phyloP scores from a whole-genome alignment of 1,140 invertebrate species.

The Bathynomus jamesi region DNA sequence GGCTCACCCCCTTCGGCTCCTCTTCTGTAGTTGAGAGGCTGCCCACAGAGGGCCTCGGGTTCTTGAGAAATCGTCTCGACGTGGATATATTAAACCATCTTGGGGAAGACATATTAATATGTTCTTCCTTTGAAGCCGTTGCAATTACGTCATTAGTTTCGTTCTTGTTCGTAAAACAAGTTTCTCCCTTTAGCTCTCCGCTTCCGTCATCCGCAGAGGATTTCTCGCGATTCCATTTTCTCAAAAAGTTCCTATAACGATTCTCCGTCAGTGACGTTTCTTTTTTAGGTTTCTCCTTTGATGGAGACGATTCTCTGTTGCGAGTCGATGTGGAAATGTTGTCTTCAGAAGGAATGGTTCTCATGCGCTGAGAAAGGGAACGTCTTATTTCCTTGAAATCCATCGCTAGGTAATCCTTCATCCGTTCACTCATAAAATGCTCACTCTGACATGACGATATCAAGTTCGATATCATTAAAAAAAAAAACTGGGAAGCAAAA shows the following conservation, averaged over 20 bases:
- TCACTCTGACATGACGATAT: background rate
- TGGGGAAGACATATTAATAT: too few species aligned
- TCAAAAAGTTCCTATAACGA: background rate
- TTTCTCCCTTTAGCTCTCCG: background rate
- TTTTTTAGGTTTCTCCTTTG: too few species aligned
- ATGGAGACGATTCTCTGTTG: background rate
- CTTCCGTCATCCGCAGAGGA: background rate
- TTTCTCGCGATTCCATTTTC: background rate
- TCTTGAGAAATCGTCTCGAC: background rate
- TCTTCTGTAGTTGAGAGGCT: too few species aligned
- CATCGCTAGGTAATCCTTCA: background rate
- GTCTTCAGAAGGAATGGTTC: background rate
- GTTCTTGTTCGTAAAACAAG: too few species aligned
- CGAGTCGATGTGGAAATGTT: background rate
- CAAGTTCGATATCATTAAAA: background rate
- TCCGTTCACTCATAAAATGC: background rate
- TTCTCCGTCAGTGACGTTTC: background rate
- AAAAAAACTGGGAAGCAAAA: too few species aligned
- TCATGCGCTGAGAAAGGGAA: background rate
- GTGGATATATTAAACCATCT: background rate
- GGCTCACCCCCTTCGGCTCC: too few species aligned
- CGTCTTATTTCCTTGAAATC: background rate
- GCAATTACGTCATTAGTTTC: background rate
- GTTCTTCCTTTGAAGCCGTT: background rate
- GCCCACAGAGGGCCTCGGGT: too few species aligned